These are phyloP conservation scores for Eleginops maclovinus DNA, from an alignment of 2,113 vertebrate genomes.

Conservation along the genomic window DNA sequence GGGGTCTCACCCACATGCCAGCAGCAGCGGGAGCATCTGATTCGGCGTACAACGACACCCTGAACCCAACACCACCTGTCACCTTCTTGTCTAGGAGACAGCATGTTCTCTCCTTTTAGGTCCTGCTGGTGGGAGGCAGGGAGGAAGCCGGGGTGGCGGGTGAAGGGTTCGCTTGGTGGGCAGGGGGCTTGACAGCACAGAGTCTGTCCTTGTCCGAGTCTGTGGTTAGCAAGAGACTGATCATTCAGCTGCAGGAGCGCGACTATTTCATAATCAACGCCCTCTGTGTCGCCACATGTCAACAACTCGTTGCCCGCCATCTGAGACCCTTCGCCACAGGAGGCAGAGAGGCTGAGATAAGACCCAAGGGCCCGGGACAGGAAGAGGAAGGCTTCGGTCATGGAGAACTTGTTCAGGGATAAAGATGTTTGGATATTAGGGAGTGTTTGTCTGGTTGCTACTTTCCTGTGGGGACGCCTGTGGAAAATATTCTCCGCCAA, in stretches of 20 bases:
- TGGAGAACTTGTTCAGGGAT: slow-evolving; percentile 87
- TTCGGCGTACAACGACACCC: slow-evolving; percentile 73
- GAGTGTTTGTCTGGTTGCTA: slow-evolving; percentile 89
- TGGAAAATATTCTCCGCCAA: slow-evolving; percentile 85
- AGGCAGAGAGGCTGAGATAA: slow-evolving; percentile 53
- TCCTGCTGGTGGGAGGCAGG: slow-evolving; percentile 60
- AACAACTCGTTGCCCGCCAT: slow-evolving; percentile 37
- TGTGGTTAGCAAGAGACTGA: slow-evolving; percentile 32
- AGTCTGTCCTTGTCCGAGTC: slow-evolving; percentile 30
- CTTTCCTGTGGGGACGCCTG: slow-evolving; percentile 87
- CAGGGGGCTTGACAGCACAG: slow-evolving; percentile 42
- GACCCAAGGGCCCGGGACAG: slow-evolving; percentile 26
- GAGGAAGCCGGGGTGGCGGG: slow-evolving; percentile 41
- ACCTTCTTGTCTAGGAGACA: slow-evolving; percentile 82
- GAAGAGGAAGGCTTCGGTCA: slow-evolving; percentile 63
- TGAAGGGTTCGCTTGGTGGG: slow-evolving; percentile 67
- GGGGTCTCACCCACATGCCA: slow-evolving; percentile 62
- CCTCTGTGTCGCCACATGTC: slow-evolving; percentile 39
- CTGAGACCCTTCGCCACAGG: slow-evolving; percentile 37
- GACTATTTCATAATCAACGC: slow-evolving; percentile 42
- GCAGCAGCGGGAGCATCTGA: slow-evolving; percentile 64
- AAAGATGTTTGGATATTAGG: slow-evolving; percentile 90
- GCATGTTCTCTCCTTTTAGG: slow-evolving; percentile 90
- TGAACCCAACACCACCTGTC: slow-evolving; percentile 87
- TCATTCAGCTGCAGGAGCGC: slow-evolving; percentile 44